Conservation (phyloP, 35 echinoderm and acorn worm species). For the Apostichopus japonicus region DNA sequence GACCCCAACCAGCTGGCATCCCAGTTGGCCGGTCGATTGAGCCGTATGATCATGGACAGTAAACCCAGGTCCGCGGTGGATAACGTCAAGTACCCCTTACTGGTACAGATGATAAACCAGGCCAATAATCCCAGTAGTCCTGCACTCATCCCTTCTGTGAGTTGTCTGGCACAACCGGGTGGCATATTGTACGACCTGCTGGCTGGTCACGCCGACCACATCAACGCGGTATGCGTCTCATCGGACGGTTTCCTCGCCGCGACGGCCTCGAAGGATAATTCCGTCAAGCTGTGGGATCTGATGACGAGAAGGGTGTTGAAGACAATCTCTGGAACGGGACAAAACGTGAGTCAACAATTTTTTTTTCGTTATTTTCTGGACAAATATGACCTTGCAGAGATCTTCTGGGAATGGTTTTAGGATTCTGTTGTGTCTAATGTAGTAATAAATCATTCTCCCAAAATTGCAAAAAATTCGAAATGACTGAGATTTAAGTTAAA, state of each 20-base stretch:
- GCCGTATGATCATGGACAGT: constrained; percentile 71
- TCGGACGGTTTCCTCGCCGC: constrained; percentile 61
- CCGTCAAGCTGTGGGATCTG: constrained; percentile 92
- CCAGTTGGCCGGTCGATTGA: constrained; percentile 80
- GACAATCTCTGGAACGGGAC: constrained; percentile 71
- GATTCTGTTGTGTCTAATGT: no score
- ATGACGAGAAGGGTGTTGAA: constrained; percentile 86
- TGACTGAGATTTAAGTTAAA: no score
- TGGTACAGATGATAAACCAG: constrained; percentile 67
- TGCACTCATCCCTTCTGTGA: constrained; percentile 80
- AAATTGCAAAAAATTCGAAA: no score
- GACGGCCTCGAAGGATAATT: constrained; percentile 82
- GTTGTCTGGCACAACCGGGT: constrained; percentile 88
- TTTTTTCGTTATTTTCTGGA: no score
- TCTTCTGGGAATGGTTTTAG: no score
- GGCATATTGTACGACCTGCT: constrained; percentile 89
- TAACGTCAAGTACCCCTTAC: constrained; percentile 74
- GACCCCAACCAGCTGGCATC: constrained; percentile 85
- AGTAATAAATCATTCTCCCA: no score
- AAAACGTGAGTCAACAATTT: constrained; percentile 47
- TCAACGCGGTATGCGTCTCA: constrained; percentile 82
- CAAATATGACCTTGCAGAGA: no score
- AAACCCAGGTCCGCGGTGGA: constrained; percentile 85
- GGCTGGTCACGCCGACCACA: constrained; percentile 83
- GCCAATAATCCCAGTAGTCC: constrained; percentile 60